Evolutionary conservation across 2,113 vertebrate species (phyloP).

Genomic region (Hippolais icterina): DNA sequence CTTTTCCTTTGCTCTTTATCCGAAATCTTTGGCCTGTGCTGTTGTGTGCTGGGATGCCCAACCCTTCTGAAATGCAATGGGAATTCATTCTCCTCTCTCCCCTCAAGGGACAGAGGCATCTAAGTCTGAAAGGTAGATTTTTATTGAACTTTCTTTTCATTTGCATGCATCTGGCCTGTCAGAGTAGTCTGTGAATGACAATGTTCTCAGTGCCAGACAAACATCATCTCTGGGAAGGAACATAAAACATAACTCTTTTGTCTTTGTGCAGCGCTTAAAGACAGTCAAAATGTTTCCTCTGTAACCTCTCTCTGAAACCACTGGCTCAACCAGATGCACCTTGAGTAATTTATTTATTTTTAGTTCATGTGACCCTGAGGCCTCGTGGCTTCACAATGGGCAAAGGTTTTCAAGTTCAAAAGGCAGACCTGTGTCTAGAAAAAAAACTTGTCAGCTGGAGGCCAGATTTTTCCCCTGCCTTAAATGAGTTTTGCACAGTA

Average conservation of each 20-base stretch:
- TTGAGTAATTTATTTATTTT: background rate
- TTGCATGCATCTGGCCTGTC: background rate
- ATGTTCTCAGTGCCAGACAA: background rate
- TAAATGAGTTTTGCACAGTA: background rate
- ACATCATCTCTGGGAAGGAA: background rate
- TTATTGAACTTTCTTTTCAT: background rate
- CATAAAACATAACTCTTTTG: background rate
- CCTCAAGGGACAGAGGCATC: background rate
- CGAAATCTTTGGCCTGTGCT: background rate
- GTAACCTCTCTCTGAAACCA: background rate
- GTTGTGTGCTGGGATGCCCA: slow-evolving; percentile 12
- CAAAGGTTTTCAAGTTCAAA: slow-evolving; percentile 1
- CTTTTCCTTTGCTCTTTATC: slow-evolving; percentile 58
- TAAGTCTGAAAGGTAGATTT: background rate
- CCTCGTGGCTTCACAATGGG: background rate
- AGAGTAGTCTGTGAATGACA: background rate
- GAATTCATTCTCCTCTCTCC: background rate
- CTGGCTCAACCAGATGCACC: background rate
- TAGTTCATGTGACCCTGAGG: background rate
- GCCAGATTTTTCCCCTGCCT: background rate
- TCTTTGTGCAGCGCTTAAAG: background rate
- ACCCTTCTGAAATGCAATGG: background rate
- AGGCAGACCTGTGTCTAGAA: background rate
- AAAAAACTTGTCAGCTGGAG: background rate
- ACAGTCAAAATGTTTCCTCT: background rate